Percentiles rank a stretch among this genome's conserved stretches.
Conservation (phyloP, 2,888 invertebrate species). For the Tipula vernalis region DNA sequence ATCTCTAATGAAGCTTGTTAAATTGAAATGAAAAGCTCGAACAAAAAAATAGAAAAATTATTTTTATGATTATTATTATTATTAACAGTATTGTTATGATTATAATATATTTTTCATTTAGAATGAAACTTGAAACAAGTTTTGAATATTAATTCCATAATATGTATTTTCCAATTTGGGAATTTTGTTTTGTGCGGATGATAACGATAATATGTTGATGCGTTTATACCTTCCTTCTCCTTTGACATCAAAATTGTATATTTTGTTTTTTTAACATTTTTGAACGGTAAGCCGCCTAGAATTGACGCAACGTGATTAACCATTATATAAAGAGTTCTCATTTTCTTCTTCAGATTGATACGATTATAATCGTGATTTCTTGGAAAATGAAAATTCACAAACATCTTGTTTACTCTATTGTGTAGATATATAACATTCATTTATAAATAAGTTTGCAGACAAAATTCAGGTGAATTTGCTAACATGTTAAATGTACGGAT, state of each 20-base stretch:
- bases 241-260: too few species aligned
- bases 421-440: not conserved
- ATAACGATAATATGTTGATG: not conserved
- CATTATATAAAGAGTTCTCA: too few species aligned
- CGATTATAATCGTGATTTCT: not conserved
- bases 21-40: not conserved
- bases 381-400: not conserved
- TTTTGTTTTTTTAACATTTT: too few species aligned
- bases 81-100: not conserved
- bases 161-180: not conserved
- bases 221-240: too few species aligned
- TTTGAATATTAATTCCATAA: not conserved
- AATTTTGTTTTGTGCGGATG: not conserved
- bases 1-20: constrained; percentile 4
- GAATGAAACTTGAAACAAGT: not conserved
- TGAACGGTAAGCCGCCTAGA: too few species aligned
- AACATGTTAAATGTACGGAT: not conserved
- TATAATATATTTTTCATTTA: not conserved
- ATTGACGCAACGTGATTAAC: too few species aligned
- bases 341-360: not conserved
- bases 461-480: not conserved
- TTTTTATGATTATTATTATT: not conserved
- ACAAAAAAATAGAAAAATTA: not conserved
- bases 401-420: not conserved
- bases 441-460: not conserved